Evolutionary conservation across 2,888 invertebrate species (phyloP), one percentile per base, ranked within the genome.

Genomic region (Allolobophora icterica): DNA sequence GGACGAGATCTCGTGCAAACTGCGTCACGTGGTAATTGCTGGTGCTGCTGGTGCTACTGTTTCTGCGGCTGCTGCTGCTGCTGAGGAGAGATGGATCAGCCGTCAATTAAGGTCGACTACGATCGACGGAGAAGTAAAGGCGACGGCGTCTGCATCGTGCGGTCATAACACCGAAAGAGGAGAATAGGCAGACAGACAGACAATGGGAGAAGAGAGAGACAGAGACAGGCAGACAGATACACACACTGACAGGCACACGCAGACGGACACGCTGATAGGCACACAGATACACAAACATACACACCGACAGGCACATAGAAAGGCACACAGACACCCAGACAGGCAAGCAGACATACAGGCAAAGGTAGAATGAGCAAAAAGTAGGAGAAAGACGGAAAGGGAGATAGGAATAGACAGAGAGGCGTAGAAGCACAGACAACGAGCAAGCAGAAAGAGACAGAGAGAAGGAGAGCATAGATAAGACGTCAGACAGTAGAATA

Each of bases 21-120:
- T 30, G 71, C 71, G n/a, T 71, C 71, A 71, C 71, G 71, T 71
- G 71, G 71, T 71, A 71, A 71, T 71, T 71, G 71, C n/a, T 71
- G 71, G n/a, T 30, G 71, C 30, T 71, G 71, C 30, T 30, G 71
- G 1, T n/a, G 71, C 0, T 30, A n/a, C 4, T n/a, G 71, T 0
- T n/a, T n/a, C n/a, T n/a, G n/a, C n/a, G n/a, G 71, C 0, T 45
- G 45, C 8, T 45, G 45, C 8, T 45, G 45, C 1, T 45, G 45
- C 45, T 45, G 45, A 15, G 71, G 30, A 24, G 71, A 71, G 8
- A 8, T 30, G 19, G 52, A 71, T n/a, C 30, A 8, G 71, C 0
- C 71, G 71, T 71, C 71, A 71, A n/a, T 71, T 71, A 71, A 71
- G 71, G n/a, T 1, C 8, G 71, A 8, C 17, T 17, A 30, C 30